These are phyloP conservation scores for Glomeris marginata DNA, from an alignment of 2,888 invertebrate species.

Conservation along the genomic window DNA sequence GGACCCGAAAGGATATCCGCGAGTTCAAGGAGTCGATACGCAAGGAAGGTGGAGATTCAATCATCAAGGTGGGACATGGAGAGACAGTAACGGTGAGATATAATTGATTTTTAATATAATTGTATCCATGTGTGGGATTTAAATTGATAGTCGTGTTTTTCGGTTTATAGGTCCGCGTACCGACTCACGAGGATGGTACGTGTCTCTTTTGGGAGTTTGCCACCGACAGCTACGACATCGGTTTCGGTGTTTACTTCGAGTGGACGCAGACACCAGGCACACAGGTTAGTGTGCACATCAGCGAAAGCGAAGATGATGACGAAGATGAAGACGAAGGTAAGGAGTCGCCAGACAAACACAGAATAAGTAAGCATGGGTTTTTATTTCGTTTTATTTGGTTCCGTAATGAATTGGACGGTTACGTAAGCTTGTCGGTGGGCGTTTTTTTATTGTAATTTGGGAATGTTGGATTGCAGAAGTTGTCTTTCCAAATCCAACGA, in stretches of 20 bases:
- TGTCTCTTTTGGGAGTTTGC: conserved; percentile 99
- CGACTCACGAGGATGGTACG: conserved; percentile 84
- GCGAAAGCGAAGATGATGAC: conserved; percentile 82
- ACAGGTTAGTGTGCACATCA: conserved; percentile 84
- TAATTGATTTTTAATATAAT: not conserved
- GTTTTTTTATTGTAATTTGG: no score
- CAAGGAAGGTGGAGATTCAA: conserved; percentile 66
- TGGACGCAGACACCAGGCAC: conserved; percentile 77
- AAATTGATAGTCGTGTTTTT: not conserved
- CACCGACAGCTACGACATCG: conserved; percentile 94
- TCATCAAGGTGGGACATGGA: conserved; percentile 86
- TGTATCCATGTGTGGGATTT: not conserved
- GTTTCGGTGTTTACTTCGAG: conserved; percentile 96
- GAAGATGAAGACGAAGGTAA: conserved; percentile 41
- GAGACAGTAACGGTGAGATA: conserved; percentile 81
- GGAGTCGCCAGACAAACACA: not conserved
- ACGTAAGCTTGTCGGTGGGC: no score
- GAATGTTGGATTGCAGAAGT: no score
- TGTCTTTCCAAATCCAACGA: no score
- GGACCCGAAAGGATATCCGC: conserved; percentile 79
- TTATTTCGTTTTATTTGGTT: not conserved
- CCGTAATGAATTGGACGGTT: no score
- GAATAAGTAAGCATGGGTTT: not conserved
- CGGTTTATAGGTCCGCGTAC: conserved; percentile 55
- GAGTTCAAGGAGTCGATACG: conserved; percentile 79